Percentiles rank a stretch among this genome's conserved stretches.
Conservation (phyloP, 2,888 invertebrate genomes). For the Didymodactylos carnosus region DNA sequence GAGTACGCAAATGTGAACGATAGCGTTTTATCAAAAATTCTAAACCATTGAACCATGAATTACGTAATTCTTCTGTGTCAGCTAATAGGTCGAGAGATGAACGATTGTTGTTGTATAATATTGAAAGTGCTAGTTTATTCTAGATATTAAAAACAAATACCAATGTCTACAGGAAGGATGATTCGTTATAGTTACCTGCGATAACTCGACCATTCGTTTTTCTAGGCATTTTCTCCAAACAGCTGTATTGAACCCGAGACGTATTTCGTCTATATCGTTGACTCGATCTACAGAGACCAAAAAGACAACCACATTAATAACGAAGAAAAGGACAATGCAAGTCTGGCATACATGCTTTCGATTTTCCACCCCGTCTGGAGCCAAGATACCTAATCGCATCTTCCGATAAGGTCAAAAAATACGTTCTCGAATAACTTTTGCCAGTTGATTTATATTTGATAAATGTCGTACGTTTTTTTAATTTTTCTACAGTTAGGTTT, state of each 20-base stretch:
- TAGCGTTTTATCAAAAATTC: constrained; percentile 21
- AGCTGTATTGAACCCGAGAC: neutral
- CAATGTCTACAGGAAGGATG: too few species aligned
- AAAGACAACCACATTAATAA: too few species aligned
- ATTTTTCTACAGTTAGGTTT: too few species aligned
- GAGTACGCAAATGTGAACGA: neutral
- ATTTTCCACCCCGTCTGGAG: neutral
- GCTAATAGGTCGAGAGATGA: constrained; percentile 26
- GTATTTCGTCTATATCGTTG: neutral
- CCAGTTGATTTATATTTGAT: neutral
- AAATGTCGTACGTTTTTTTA: neutral
- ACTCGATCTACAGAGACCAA: too few species aligned
- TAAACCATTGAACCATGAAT: constrained; percentile 27
- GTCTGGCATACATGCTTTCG: neutral
- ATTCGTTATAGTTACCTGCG: too few species aligned
- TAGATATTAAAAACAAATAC: too few species aligned
- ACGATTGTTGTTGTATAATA: constrained; percentile 20
- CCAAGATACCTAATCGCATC: neutral
- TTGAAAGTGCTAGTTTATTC: neutral
- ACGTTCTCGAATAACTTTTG: neutral
- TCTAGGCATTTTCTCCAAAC: neutral
- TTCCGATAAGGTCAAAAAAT: neutral
- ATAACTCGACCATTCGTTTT: neutral
- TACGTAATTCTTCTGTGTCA: constrained; percentile 19
- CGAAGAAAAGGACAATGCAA: too few species aligned